Evolutionary conservation across 2,797 vertebrate species (phyloP), one percentile per base, ranked within the genome.

Genomic region (Mormyrus hasselquistii): DNA sequence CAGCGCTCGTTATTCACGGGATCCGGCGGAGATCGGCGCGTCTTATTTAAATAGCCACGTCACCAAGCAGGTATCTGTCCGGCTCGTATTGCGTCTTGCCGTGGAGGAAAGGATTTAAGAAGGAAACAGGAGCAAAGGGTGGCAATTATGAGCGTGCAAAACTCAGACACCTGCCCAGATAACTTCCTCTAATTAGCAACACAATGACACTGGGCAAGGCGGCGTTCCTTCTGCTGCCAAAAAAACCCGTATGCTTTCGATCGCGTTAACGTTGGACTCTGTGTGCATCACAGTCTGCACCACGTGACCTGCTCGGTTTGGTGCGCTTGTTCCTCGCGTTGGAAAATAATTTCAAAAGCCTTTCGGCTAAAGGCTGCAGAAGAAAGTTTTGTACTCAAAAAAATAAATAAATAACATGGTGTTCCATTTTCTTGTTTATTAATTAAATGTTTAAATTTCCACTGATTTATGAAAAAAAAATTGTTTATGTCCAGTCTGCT

Each of bases 131-230:
- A 97, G 97, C 97, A 97, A 98, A 96, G 96, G 62, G 96, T 96
- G 96, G 97, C 98, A 99, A 98, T 98, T 99, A 99, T 95, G 96
- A 94, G 97, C 96, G 96, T 95, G 94, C 95, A 95, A 96, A 96
- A 97, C 94, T 93, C 95, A 96, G 97, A 97, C 98, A 98, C 97
- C 97, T 99, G 98, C 97, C 97, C 97, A 97, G 91, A 93, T 95
- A 92, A 95, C 94, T 97, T 95, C 96, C 96, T 97, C 97, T 99
- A 98, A 99, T 99, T 98, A 99, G 98, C 95, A 96, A 96, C 96
- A 96, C 96, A 94, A 96, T 94, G 97, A 96, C 95, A 95, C 95
- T 94, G 97, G 97, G 97, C 97, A 96, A 97, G 96, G 96, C 96
- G 94, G 96, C 95, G 95, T 95, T 96, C 93, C 94, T 95, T 94